Evolutionary conservation across 2,797 vertebrate species (phyloP), one percentile per base, ranked within the genome.

Genomic region (Danio aesculapii): DNA sequence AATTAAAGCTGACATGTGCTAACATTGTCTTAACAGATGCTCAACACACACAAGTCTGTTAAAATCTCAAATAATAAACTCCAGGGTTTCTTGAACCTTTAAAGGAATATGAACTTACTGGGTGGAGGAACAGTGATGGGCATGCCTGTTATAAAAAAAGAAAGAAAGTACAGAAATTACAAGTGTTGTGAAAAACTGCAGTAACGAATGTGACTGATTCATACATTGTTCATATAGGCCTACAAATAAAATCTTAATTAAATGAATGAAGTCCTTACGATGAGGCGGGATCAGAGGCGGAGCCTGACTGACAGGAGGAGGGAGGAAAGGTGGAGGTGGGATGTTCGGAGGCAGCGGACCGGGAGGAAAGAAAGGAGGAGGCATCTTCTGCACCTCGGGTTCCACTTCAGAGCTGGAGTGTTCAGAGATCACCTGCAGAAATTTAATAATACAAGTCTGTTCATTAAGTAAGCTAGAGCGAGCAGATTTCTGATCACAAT

Each of bases 261-360:
- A 19, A 46, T 13, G 78, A 4, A 75, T 13, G 43, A 0, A 81
- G 9, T 66, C 46, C 95, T 96, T 93, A 99, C 98, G 96, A 92
- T 98, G 98, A 41, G 97, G 98, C 8, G 98, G 98, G 87, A 99
- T 97, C 77, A 98, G 94, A 80, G 98, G 98, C 8, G 98, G 98
- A 58, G 97, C 98, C 63, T 96, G 92, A 90, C 96, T 98, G 91
- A 99, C 97, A 81, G 95, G 97, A 70, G 98, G 97, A 81, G 97
- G 98, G 0, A 97, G 96, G 63, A 99, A 95, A 85, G 98, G 97
- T 7, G 97, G 98, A 78, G 98, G 97, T 2, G 98, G 98, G 44
- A 98, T 97, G 68, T 98, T 94, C 84, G 93, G 93, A 10, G 93
- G 93, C 70, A 92, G 90, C 62, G 93, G 52, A 0, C 75, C 71